These are phyloP conservation scores for Darevskia nairensis DNA, from an alignment of 2,797 vertebrate species.

Conservation along the genomic window DNA sequence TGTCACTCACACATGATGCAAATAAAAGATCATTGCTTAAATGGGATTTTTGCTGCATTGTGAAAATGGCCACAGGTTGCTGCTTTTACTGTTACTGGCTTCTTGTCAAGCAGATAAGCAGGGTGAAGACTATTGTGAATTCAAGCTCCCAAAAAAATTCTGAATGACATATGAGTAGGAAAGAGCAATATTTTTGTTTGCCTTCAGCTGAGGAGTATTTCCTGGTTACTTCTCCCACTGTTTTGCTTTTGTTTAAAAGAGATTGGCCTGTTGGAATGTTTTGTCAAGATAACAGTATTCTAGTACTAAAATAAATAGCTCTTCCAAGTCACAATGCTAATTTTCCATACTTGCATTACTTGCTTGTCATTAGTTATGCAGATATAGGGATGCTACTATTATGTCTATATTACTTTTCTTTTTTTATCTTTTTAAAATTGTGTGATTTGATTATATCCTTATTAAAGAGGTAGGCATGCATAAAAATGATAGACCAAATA, in stretches of 20 bases:
- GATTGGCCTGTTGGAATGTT: background rate
- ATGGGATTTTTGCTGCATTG: background rate
- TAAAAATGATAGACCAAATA: background rate
- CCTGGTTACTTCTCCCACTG: background rate
- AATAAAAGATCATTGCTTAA: background rate
- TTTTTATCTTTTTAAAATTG: background rate
- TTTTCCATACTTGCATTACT: slow-evolving; percentile 19
- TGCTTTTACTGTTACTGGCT: background rate
- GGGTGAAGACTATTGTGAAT: background rate
- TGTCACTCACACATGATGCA: background rate
- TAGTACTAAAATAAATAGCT: slow-evolving; percentile 4
- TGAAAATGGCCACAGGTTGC: background rate
- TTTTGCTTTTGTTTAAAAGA: slow-evolving; percentile 12
- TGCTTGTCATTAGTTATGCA: background rate
- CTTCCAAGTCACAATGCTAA: slow-evolving; percentile 3
- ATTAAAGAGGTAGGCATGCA: background rate
- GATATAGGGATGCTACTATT: background rate
- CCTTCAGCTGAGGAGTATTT: background rate
- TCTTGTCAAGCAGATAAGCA: background rate
- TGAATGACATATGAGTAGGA: background rate
- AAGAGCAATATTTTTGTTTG: background rate
- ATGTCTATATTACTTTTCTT: background rate
- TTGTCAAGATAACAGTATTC: slow-evolving; percentile 21
- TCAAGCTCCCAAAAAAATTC: too few species aligned
- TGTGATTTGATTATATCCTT: slow-evolving; percentile 3